Evolutionary conservation across 2,113 vertebrate species (phyloP), one percentile per base, ranked within the genome.

Genomic region (Rissa tridactyla): DNA sequence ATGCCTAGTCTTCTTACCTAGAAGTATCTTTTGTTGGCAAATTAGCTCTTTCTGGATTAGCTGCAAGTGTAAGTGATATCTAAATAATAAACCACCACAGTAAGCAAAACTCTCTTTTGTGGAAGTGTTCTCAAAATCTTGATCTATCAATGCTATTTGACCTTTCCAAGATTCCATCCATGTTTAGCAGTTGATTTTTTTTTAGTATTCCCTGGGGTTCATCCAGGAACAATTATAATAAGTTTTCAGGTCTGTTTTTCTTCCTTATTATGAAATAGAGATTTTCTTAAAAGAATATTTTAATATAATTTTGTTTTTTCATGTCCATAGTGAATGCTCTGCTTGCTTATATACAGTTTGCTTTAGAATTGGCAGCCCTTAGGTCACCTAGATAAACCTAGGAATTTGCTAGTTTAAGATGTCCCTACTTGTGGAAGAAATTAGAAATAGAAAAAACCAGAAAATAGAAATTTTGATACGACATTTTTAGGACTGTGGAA

Each of bases 81-180:
- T 76, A 27, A 42, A 62, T 60, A 88, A 82, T 30, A 60, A 90
- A 46, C 3, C 38, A 25, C 13, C 5, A 75, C 6, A 54, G 14
- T 71, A 61, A 66, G 14, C 16, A 79, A 34, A 1, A 2, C 0
- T 0, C 0, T 21, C 0, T 44, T 79, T 55, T 29, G 71, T n/a
- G n/a, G 26, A 75, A 60, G 4, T 34, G 1, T 34, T 75, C 42
- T 68, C 42, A 62, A 91, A 78, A 51, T 58, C 32, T 60, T 85
- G 16, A 79, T 40, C 14, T 27, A 7, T 25, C 36, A 79, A n/a
- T 2, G 2, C 6, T 29, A 27, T 69, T 60, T 76, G 16, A 58
- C 22, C 4, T 77, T 19, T 57, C 34, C 34, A 88, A 46, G 9
- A 58, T 6, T 1, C 4, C n/a, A 17, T 6, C 8, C 49, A 19